Conservation (phyloP, 64 coral and sea anemone genomes). For the Astreopora myriophthalma region DNA sequence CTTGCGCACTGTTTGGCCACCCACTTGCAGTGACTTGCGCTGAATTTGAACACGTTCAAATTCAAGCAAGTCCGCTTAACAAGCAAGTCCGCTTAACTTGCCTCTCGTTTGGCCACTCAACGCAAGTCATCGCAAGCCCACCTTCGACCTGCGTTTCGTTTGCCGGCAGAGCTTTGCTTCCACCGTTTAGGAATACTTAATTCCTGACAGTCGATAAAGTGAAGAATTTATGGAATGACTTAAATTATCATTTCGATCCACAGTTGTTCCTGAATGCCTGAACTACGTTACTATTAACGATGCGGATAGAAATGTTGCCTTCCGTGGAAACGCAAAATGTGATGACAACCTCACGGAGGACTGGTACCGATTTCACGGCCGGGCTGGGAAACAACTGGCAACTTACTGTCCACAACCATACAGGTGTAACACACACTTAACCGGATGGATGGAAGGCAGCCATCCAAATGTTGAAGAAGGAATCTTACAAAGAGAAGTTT, state of each 20-base stretch:
- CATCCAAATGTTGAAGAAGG: conserved; percentile 24
- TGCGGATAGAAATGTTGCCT: not conserved
- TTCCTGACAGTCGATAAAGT: no score
- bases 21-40: no score
- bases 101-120: no score
- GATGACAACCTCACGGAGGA: not conserved
- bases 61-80: no score
- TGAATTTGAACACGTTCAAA: no score
- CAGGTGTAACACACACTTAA: not conserved
- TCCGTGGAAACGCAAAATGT: not conserved
- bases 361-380: conserved; percentile 39
- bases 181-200: no score
- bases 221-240: no score
- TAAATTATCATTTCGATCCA: not conserved
- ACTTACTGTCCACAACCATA: not conserved
- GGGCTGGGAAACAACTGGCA: conserved; percentile 4
- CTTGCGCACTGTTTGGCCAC: no score
- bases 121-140: no score
- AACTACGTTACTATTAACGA: not conserved
- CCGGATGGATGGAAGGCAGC: conserved; percentile 34
- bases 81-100: no score
- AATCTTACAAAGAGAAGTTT: conserved; percentile 8
- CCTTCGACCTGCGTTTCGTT: no score
- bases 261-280: not conserved
- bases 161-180: no score